phyloP scores from a whole-genome alignment of 2,113 vertebrate species.

The Zosterops japonicus region DNA sequence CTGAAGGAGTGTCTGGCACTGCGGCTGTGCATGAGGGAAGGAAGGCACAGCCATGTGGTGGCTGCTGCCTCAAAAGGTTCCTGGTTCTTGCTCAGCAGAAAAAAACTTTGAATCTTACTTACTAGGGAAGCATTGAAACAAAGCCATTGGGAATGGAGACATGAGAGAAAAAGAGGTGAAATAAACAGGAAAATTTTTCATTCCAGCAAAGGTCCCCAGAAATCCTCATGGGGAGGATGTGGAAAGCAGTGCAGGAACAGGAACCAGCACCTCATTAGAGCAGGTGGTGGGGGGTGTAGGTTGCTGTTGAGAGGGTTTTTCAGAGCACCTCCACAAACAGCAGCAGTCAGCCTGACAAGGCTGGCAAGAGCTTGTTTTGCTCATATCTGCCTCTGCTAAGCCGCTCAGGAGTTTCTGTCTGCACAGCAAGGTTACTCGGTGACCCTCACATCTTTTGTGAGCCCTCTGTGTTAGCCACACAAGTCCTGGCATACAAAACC shows the following conservation, averaged over 20 bases:
- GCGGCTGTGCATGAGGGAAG: neutral
- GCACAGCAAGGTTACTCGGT: neutral
- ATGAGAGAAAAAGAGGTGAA: neutral
- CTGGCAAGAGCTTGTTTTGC: neutral
- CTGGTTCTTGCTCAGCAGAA: neutral
- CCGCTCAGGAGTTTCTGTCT: neutral
- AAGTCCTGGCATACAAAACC: neutral
- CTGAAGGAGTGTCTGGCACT: neutral
- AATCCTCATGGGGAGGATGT: neutral
- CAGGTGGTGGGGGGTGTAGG: neutral
- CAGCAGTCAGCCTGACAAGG: neutral
- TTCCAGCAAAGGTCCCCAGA: neutral
- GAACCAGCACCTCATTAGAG: neutral
- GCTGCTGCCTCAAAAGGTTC: neutral
- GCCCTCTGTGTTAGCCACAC: neutral
- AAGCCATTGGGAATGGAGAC: neutral
- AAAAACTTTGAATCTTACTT: neutral
- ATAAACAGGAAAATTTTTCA: neutral
- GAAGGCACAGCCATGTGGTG: neutral
- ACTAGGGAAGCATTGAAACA: neutral
- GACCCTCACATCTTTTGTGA: neutral
- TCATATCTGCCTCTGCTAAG: neutral
- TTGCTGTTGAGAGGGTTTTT: neutral
- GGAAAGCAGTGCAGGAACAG: neutral
- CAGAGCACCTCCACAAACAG: accelerated